phyloP scores from a whole-genome alignment of 2,113 vertebrate genomes.

The Xenotilapia leptura region DNA sequence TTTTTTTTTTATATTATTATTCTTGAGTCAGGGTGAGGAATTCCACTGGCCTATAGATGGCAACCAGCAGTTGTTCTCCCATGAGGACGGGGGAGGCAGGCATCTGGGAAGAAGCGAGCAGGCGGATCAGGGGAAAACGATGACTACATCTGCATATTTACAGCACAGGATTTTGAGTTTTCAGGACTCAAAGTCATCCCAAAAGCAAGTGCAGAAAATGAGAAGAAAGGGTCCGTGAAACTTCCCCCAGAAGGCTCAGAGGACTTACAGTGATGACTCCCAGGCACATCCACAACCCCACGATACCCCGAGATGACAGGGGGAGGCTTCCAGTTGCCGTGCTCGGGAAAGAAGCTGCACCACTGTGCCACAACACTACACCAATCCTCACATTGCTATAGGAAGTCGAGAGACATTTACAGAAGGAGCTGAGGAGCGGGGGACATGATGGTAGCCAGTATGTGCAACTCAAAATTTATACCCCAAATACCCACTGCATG shows the following conservation, averaged over 20 bases:
- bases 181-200: slow-evolving; percentile 17
- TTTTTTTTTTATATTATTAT: slow-evolving; percentile 7
- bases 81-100: slow-evolving; percentile 7
- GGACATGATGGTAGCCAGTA: background rate
- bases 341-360: background rate
- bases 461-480: background rate
- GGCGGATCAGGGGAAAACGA: slow-evolving; percentile 12
- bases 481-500: background rate
- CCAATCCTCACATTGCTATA: background rate
- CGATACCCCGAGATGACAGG: background rate
- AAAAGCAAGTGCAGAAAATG: slow-evolving; percentile 7
- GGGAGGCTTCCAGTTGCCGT: slow-evolving; percentile 23
- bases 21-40: slow-evolving; percentile 41
- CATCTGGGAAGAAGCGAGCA: slow-evolving; percentile 35
- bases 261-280: slow-evolving; percentile 35
- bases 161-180: slow-evolving; percentile 23
- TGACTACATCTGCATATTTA: slow-evolving; percentile 41
- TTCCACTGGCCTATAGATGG: slow-evolving; percentile 45
- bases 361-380: background rate
- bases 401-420: background rate
- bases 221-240: background rate
- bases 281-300: slow-evolving; percentile 27
- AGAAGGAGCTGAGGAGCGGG: background rate
- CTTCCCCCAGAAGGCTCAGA: slow-evolving; percentile 15
- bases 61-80: slow-evolving; percentile 66